phyloP scores from a whole-genome alignment of 2,888 invertebrate species.

The Pelosia muscerda region DNA sequence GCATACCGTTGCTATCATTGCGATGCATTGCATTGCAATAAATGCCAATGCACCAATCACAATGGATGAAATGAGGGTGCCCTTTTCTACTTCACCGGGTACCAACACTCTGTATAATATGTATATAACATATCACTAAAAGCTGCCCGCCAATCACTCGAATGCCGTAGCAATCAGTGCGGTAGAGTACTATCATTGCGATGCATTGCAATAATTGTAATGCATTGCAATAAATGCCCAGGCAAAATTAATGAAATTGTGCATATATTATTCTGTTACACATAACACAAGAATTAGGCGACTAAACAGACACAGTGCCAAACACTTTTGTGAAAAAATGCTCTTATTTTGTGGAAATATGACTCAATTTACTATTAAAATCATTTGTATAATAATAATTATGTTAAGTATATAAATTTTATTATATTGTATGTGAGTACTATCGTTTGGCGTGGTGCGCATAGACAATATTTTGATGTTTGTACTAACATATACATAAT shows the following conservation, averaged over 20 bases:
- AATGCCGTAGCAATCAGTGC: not conserved
- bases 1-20: too few relatives aligned
- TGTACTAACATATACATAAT: not conserved
- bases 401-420: not conserved
- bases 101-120: too few relatives aligned
- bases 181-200: not conserved
- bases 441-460: constrained; percentile 23
- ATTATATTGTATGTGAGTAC: constrained; percentile 19
- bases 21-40: too few relatives aligned
- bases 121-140: too few relatives aligned
- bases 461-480: constrained; percentile 27
- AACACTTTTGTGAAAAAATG: constrained; percentile 13
- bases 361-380: constrained; percentile 8
- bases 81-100: too few relatives aligned
- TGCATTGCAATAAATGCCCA: not conserved
- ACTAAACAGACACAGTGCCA: constrained; percentile 9
- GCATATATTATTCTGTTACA: not conserved
- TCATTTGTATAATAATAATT: not conserved
- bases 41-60: too few relatives aligned
- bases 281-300: not conserved
- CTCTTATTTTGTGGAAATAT: constrained; percentile 22
- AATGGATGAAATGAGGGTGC: too few relatives aligned
- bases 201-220: not conserved
- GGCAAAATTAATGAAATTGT: not conserved
- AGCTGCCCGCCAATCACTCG: not conserved